A percentile compares a stretch with the other conserved stretches of the same genome.
Evolutionary conservation across 2,797 vertebrate species (phyloP).

Genomic region (Eulemur rubriventer): DNA sequence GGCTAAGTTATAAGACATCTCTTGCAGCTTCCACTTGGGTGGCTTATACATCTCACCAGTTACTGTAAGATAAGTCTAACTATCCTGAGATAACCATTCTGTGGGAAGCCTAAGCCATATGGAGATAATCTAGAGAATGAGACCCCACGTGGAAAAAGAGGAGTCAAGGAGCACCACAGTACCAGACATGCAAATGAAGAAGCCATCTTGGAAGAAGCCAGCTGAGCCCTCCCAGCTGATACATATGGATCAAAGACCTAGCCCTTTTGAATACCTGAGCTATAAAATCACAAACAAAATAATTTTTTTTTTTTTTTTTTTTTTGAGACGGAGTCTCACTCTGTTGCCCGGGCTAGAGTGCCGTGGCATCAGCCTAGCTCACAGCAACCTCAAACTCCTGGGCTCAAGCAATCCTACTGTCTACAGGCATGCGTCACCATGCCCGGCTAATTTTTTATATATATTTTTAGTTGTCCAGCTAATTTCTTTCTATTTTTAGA

Average conservation of each 20-base stretch:
- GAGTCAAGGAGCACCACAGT: background rate
- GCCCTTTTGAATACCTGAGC: background rate
- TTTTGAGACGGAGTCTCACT: too few relatives aligned
- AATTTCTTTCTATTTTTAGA: too few relatives aligned
- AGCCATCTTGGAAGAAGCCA: background rate
- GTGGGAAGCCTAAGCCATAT: background rate
- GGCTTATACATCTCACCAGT: background rate
- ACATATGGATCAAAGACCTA: background rate
- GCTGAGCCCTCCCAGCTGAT: background rate
- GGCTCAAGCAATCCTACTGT: too few relatives aligned
- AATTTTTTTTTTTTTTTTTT: too few relatives aligned
- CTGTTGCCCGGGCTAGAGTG: too few relatives aligned
- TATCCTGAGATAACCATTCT: background rate
- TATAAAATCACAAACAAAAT: conserved; percentile 31
- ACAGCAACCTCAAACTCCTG: too few relatives aligned
- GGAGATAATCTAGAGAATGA: background rate
- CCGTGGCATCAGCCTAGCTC: too few relatives aligned
- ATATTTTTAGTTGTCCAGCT: too few relatives aligned
- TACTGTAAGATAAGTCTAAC: background rate
- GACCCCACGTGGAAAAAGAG: background rate
- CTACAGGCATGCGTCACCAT: too few relatives aligned
- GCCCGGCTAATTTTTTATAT: too few relatives aligned
- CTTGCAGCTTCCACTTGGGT: background rate
- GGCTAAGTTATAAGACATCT: background rate
- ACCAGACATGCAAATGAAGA: background rate